Evolutionary conservation across 2,888 invertebrate genomes (phyloP), one percentile per base, ranked within the genome.

Genomic region (Phragmatobia fuliginosa): DNA sequence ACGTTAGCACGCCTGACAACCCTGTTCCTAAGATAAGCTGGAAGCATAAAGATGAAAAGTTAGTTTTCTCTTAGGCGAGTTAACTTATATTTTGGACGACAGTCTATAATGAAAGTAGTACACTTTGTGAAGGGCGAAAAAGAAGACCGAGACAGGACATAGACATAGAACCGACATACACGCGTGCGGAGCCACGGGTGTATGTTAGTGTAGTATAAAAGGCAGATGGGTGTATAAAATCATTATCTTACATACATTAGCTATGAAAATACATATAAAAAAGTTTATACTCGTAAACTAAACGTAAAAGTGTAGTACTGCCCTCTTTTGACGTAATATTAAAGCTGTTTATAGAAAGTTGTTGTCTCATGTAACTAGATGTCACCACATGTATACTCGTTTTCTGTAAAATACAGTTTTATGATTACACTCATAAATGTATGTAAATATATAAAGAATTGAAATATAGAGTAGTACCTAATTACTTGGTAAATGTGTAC

Each of bases 1-100:
- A 96, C 0, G 96, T 95, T 86, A 96, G 93, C 6, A 95, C 95
- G 4, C 96, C 96, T 0, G 95, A 94, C 1, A 95, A 77, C 0
- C 95, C 94, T 0, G 95, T 95, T 4, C 95, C 95, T 0, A 95
- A 85, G 62, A 95, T 94, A 5, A 95, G 76, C 95, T 95, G 87
- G 61, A 60, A 70, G 11, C 8, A 21, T 18, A 21, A 61, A 38
- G 4, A 28, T 8, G 25, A 21, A 18, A 2, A 1, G 21, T 49
- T 7, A 8, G 6, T 45, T 2, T 11, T 21, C 3, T 2, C 1
- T 18, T 45, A 7, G 2, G 21, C 2, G 10, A 10, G n/a, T 10
- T n/a, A 6, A 7, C 6, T 21, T n/a, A 21, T n/a, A 21, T 49
- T 7, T 10, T 8, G n/a, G 1, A n/a, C 49, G 14, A 10, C 2